Percentiles rank a stretch among this genome's conserved stretches.
These are phyloP conservation scores for Poeciliopsis occidentalis DNA, from an alignment of 2,113 vertebrate genomes.

Conservation along the genomic window DNA sequence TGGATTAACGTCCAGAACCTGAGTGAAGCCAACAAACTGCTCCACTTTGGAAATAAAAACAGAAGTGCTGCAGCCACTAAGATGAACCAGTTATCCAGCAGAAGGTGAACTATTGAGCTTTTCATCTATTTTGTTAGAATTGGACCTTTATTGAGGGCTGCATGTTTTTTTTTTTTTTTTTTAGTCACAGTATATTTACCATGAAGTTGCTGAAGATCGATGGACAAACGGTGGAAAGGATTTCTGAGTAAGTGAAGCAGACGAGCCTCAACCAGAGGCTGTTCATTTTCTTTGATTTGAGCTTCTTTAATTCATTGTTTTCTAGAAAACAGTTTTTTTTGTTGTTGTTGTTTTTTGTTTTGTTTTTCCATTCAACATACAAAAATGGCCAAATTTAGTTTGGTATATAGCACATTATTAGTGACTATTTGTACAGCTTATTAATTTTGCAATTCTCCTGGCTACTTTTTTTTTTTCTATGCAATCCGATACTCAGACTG, in stretches of 20 bases:
- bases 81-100: slow-evolving; percentile 91
- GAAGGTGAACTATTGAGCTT: slow-evolving; percentile 76
- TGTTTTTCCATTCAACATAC: not conserved
- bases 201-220: slow-evolving; percentile 85
- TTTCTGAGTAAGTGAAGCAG: slow-evolving; percentile 82
- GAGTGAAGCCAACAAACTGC: slow-evolving; percentile 83
- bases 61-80: slow-evolving; percentile 87
- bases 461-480: no score
- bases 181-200: slow-evolving; percentile 89
- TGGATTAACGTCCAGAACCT: slow-evolving; percentile 86
- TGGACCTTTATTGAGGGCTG: no score
- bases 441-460: no score
- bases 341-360: no score
- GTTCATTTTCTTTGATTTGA: not conserved
- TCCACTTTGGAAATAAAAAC: slow-evolving; percentile 88
- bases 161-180: not conserved
- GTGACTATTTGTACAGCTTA: no score
- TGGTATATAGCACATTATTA: no score
- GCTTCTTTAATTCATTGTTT: not conserved
- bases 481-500: no score
- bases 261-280: not conserved
- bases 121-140: not conserved
- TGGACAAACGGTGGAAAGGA: slow-evolving; percentile 66
- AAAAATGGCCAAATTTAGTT: no score
- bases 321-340: not conserved